These are phyloP conservation scores for Apogon hyalosoma DNA, from an alignment of 2,797 vertebrate genomes.

Conservation along the genomic window DNA sequence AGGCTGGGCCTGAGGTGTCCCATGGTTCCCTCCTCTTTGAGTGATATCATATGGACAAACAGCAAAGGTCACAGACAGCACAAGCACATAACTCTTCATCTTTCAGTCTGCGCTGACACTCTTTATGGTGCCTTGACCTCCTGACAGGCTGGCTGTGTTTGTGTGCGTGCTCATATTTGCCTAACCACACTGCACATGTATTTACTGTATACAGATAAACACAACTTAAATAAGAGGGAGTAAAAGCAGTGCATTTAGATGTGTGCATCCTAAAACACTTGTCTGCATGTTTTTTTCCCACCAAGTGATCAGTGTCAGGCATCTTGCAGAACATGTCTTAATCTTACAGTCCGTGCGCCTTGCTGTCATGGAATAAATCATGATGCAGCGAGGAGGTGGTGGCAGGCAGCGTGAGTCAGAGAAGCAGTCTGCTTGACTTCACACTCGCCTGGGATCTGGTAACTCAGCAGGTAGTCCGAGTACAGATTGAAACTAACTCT, in stretches of 20 bases:
- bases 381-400: constrained; percentile 70
- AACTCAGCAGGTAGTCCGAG: constrained; percentile 82
- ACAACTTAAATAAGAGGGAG: constrained; percentile 23
- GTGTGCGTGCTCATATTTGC: background rate
- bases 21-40: constrained; percentile 57
- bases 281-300: constrained; percentile 24
- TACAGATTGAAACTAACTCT: constrained; percentile 79
- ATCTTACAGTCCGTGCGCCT: constrained; percentile 45
- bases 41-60: constrained; percentile 72
- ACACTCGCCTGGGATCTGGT: constrained; percentile 80
- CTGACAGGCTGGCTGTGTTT: constrained; percentile 44
- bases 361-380: constrained; percentile 71
- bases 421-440: constrained; percentile 79
- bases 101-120: constrained; percentile 62
- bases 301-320: constrained; percentile 52
- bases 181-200: background rate
- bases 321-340: constrained; percentile 45
- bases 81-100: constrained; percentile 72
- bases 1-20: constrained; percentile 30
- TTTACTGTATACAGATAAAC: constrained; percentile 11
- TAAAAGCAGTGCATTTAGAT: constrained; percentile 2
- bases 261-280: constrained; percentile 20
- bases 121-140: constrained; percentile 64
- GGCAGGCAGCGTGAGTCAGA: constrained; percentile 73
- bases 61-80: constrained; percentile 74